Conservation (phyloP, 2,797 vertebrate species). For the Myotis findleyi region DNA sequence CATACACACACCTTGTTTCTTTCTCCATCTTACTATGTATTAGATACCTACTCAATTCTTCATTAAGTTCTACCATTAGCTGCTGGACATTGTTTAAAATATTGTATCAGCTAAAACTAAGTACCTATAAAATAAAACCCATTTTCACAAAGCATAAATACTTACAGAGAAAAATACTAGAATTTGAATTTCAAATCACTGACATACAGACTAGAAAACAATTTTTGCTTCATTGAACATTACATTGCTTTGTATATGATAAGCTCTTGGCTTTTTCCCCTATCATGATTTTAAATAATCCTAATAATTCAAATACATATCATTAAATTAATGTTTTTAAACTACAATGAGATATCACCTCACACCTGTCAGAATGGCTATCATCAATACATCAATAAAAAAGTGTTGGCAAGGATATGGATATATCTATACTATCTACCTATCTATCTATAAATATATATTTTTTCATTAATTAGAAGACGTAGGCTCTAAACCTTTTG, state of each 20-base stretch:
- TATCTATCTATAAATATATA: not conserved
- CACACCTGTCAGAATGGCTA: not conserved
- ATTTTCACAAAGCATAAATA: not conserved
- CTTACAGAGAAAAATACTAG: not conserved
- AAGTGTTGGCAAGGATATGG: not conserved
- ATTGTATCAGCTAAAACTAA: not conserved
- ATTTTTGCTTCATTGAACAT: conserved; percentile 5
- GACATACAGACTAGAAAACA: not conserved
- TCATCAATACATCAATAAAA: not conserved
- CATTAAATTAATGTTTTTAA: conserved; percentile 1
- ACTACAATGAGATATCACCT: not conserved
- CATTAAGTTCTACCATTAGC: not conserved
- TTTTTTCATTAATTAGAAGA: conserved; percentile 35
- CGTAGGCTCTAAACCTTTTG: not conserved
- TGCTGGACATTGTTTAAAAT: not conserved
- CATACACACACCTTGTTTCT: not conserved
- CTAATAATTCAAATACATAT: not conserved
- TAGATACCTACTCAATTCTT: not conserved
- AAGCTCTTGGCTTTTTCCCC: not conserved
- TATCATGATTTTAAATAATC: not conserved
- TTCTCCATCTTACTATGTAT: not conserved
- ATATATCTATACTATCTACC: not conserved
- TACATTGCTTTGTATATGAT: not conserved
- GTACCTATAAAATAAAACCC: not conserved
- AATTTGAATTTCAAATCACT: not conserved